Percentiles rank a stretch among this genome's conserved stretches.
Conservation (phyloP, 37 sponge, comb jelly and placozoan genomes). For the Axinella damicornis region DNA sequence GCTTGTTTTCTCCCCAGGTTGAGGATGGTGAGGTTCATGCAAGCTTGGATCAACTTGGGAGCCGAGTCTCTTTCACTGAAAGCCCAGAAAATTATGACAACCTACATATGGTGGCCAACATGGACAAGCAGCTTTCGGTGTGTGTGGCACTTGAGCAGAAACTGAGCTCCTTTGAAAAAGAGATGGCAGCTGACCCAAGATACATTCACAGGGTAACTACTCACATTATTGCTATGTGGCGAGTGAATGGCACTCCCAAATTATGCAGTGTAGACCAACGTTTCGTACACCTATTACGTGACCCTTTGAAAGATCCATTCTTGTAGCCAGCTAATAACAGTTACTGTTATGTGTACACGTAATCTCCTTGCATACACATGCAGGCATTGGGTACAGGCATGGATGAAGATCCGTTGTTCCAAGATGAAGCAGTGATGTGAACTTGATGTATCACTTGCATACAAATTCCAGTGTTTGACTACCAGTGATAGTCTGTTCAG, state of each 20-base stretch:
- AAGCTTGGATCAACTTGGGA: constrained; percentile 79
- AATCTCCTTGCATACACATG: background rate
- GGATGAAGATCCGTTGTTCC: constrained; percentile 60
- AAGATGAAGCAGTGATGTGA: constrained; percentile 47
- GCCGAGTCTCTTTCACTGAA: constrained; percentile 90
- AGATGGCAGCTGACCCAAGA: constrained; percentile 71
- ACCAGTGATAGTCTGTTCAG: no score
- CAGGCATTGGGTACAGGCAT: constrained; percentile 27
- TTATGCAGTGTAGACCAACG: background rate
- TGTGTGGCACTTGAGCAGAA: constrained; percentile 76
- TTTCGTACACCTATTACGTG: background rate
- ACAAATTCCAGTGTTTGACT: no score
- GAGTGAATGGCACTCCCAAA: background rate
- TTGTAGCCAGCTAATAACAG: no score
- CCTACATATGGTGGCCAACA: constrained; percentile 43
- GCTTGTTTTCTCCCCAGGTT: constrained; percentile 57
- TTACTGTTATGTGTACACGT: constrained; percentile 23
- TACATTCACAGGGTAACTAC: constrained; percentile 70
- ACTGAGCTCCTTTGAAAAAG: constrained; percentile 50
- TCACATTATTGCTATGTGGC: background rate
- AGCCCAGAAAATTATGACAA: constrained; percentile 69
- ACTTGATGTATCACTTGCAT: no score
- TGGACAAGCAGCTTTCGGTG: constrained; percentile 59
- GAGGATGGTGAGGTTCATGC: constrained; percentile 92
- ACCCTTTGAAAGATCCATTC: constrained; percentile 2